A percentile compares a stretch with the other conserved stretches of the same genome.
These are phyloP conservation scores for Paramisgurnus dabryanus DNA, from an alignment of 2,113 vertebrate genomes.

Conservation along the genomic window DNA sequence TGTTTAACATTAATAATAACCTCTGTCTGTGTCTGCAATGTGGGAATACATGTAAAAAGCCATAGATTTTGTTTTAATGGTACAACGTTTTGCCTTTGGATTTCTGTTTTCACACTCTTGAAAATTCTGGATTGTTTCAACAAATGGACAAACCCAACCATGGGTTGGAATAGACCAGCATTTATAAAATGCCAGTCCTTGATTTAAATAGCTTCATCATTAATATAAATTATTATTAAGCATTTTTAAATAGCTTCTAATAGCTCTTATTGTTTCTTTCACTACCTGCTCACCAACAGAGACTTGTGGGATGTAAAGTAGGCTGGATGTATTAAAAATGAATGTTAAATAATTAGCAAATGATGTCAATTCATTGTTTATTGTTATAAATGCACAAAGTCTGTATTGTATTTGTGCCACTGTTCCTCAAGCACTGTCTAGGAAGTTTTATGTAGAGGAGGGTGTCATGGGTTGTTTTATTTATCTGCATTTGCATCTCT, in stretches of 20 bases:
- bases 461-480: not conserved
- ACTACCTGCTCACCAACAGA: not conserved
- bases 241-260: not conserved
- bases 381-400: not conserved
- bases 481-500: slow-evolving; percentile 24
- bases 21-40: not conserved
- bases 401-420: not conserved
- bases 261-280: not conserved
- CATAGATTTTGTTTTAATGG: slow-evolving; percentile 48
- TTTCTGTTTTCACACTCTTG: not conserved
- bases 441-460: not conserved
- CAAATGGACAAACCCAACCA: no score
- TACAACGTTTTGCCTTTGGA: slow-evolving; percentile 7
- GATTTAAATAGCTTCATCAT: not conserved
- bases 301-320: not conserved
- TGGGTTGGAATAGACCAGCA: no score
- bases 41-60: slow-evolving; percentile 51
- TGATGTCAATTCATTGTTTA: not conserved
- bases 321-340: not conserved
- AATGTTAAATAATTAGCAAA: not conserved
- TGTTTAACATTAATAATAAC: slow-evolving; percentile 26
- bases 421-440: not conserved
- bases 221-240: not conserved
- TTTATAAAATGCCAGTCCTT: not conserved
- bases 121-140: not conserved